Conservation (phyloP, 2,888 invertebrate genomes). For the Andrena trimmerana region DNA sequence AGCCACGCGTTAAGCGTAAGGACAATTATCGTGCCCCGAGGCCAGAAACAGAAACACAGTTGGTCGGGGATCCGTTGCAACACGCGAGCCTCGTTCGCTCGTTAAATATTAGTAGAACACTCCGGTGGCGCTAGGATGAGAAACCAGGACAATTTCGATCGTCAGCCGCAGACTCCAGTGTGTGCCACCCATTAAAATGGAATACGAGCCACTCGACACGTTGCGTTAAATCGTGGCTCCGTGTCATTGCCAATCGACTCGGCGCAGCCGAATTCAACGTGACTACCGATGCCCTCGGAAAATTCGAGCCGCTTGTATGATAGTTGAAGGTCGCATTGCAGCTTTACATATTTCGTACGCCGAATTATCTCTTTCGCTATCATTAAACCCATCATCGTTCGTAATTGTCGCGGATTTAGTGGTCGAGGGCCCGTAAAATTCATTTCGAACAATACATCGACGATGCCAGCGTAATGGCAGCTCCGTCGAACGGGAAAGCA, state of each 20-base stretch:
- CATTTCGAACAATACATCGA: background rate
- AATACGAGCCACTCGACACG: conserved; percentile 50
- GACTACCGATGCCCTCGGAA: background rate
- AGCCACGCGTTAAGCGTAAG: conserved; percentile 15
- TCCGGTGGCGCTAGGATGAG: conserved; percentile 31
- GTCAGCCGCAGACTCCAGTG: conserved; percentile 36
- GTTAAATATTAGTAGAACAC: conserved; percentile 66
- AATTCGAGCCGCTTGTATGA: background rate
- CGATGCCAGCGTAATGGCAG: background rate
- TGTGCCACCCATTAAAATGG: conserved; percentile 52
- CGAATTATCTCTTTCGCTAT: background rate
- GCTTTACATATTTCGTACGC: background rate
- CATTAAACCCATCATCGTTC: background rate
- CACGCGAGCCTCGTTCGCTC: conserved; percentile 32
- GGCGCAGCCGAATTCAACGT: conserved; percentile 11
- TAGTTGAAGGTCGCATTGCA: background rate
- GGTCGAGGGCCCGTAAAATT: background rate
- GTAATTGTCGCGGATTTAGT: background rate
- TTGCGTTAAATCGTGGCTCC: conserved; percentile 34
- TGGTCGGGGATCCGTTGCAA: conserved; percentile 19
- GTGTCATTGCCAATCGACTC: background rate
- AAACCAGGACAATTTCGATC: conserved; percentile 61
- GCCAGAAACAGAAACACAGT: conserved; percentile 50
- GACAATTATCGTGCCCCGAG: conserved; percentile 46
- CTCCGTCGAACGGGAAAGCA: background rate